Conservation (phyloP, 2,113 vertebrate genomes). For the Tympanuchus pallidicinctus region DNA sequence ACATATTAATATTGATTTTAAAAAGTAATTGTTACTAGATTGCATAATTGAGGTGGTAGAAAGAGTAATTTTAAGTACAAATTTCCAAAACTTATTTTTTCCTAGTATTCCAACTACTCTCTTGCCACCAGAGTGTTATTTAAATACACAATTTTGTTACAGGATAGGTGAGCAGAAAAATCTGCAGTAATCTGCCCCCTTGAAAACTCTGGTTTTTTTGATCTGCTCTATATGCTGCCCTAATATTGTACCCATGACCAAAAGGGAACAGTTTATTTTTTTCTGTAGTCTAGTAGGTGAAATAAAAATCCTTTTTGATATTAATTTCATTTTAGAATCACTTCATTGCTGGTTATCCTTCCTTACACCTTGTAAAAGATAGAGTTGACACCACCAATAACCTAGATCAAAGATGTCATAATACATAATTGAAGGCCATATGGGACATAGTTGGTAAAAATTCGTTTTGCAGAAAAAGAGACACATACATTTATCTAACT, state of each 20-base stretch:
- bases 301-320: constrained; percentile 42
- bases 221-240: not conserved
- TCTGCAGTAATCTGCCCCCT: not conserved
- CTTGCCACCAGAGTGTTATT: not conserved
- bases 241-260: not conserved
- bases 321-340: constrained; percentile 53
- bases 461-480: not conserved
- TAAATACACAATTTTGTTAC: not conserved
- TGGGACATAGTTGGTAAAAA: constrained; percentile 24
- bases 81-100: not conserved
- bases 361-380: constrained; percentile 55
- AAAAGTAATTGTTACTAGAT: not conserved
- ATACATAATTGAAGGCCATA: constrained; percentile 42
- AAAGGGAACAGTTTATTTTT: constrained; percentile 5
- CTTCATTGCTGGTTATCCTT: constrained; percentile 44
- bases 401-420: constrained; percentile 61
- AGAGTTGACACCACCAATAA: constrained; percentile 48
- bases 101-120: not conserved
- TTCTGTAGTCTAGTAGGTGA: constrained; percentile 9
- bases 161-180: not conserved
- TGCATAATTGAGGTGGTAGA: not conserved
- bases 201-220: not conserved
- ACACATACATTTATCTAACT: not conserved
- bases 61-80: not conserved
- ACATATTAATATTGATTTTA: not conserved